phyloP scores from a whole-genome alignment of 2,113 vertebrate species.

The Podocnemis expansa region DNA sequence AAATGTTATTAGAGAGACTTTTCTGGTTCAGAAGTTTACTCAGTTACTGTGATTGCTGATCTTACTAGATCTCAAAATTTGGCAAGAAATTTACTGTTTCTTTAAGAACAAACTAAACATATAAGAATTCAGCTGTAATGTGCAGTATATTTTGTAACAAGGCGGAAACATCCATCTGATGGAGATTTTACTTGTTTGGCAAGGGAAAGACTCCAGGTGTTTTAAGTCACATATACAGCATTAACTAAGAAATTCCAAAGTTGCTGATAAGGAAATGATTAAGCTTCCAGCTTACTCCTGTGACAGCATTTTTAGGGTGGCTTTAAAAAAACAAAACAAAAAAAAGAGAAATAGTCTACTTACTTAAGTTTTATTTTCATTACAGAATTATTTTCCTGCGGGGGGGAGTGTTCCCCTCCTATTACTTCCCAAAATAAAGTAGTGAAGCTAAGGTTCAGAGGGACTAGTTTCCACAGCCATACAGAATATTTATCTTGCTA shows the following conservation, averaged over 20 bases:
- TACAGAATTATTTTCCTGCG: background rate
- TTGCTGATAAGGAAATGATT: constrained; percentile 25
- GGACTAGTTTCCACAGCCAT: background rate
- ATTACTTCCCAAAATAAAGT: constrained; percentile 32
- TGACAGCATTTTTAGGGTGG: constrained; percentile 18
- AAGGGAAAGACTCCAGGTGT: constrained; percentile 17
- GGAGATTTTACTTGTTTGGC: constrained; percentile 23
- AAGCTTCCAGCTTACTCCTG: constrained; percentile 32
- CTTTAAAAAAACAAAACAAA: no score
- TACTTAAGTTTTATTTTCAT: constrained; percentile 16
- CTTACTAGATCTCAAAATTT: constrained; percentile 8
- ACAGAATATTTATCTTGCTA: constrained; percentile 1
- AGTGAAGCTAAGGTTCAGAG: background rate
- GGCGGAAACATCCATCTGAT: background rate
- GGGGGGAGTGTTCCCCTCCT: background rate
- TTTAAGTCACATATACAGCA: constrained; percentile 52
- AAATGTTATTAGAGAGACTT: background rate
- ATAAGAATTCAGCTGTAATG: background rate
- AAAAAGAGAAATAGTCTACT: background rate
- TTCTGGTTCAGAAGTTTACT: background rate
- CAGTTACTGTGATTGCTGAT: background rate
- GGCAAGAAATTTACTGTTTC: background rate
- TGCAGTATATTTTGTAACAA: background rate
- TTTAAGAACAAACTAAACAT: constrained; percentile 6
- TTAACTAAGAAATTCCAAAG: background rate